Conservation (phyloP, 2,797 vertebrate species). For the Erethizon dorsatum region DNA sequence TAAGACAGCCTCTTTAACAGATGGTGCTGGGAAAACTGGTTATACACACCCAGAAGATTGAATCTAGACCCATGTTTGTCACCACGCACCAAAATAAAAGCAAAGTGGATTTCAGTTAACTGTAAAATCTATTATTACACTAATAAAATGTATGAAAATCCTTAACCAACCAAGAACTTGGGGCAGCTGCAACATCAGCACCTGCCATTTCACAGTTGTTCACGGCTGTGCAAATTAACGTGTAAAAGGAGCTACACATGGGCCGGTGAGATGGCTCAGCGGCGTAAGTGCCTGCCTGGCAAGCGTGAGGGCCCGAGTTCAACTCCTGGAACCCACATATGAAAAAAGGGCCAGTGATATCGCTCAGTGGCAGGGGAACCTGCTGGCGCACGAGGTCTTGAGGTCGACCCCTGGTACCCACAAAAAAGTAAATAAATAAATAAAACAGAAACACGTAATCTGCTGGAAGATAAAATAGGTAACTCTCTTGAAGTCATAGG, state of each 20-base stretch:
- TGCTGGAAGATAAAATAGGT: neutral
- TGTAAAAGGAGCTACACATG: slow-evolving; percentile 6
- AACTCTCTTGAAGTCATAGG: neutral
- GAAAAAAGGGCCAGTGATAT: no score
- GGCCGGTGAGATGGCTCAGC: no score
- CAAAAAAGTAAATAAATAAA: no score
- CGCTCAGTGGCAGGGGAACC: no score
- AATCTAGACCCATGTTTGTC: neutral
- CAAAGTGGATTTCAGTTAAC: slow-evolving; percentile 58
- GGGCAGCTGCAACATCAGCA: neutral
- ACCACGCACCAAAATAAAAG: neutral
- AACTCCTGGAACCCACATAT: no score
- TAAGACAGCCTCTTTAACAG: neutral
- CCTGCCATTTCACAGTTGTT: slow-evolving; percentile 19
- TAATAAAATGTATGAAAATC: slow-evolving; percentile 69
- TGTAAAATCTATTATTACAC: slow-evolving; percentile 76
- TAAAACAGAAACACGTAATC: neutral
- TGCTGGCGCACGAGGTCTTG: no score
- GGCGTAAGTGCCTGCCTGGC: no score
- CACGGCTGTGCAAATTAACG: slow-evolving; percentile 43
- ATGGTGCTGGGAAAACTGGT: neutral
- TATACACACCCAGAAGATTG: neutral
- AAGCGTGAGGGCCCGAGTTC: no score
- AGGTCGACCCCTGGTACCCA: no score
- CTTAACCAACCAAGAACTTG: neutral